These are phyloP conservation scores for Strongylocentrotus purpuratus DNA, from an alignment of 35 echinoderm and acorn worm genomes.

Conservation along the genomic window DNA sequence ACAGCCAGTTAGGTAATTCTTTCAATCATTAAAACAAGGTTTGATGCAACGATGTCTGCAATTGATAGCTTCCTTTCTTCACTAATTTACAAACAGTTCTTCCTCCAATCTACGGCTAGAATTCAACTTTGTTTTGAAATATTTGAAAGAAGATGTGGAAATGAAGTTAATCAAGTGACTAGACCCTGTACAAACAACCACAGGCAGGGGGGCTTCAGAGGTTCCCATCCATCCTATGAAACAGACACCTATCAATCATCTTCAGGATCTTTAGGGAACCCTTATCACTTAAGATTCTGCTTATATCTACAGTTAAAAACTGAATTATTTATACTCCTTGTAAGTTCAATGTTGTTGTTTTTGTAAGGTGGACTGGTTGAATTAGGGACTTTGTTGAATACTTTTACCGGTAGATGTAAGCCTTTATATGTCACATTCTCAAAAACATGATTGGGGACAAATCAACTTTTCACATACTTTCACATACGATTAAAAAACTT, in stretches of 20 bases:
- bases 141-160: conserved; percentile 7
- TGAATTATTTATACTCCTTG: too few relatives aligned
- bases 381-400: too few relatives aligned
- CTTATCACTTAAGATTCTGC: not conserved
- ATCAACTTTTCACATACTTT: too few relatives aligned
- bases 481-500: too few relatives aligned
- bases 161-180: not conserved
- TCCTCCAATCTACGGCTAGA: not conserved
- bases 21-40: not conserved
- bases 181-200: not conserved
- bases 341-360: too few relatives aligned
- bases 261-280: not conserved
- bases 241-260: not conserved
- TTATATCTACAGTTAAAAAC: too few relatives aligned
- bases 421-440: too few relatives aligned
- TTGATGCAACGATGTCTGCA: not conserved
- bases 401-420: too few relatives aligned
- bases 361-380: too few relatives aligned
- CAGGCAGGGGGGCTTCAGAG: not conserved
- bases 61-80: not conserved
- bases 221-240: not conserved
- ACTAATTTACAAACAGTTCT: not conserved
- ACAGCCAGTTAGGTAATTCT: not conserved
- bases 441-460: too few relatives aligned
- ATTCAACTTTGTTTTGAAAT: not conserved